Evolutionary conservation across 2,797 vertebrate species (phyloP).

Genomic region (Eulemur mongoz): DNA sequence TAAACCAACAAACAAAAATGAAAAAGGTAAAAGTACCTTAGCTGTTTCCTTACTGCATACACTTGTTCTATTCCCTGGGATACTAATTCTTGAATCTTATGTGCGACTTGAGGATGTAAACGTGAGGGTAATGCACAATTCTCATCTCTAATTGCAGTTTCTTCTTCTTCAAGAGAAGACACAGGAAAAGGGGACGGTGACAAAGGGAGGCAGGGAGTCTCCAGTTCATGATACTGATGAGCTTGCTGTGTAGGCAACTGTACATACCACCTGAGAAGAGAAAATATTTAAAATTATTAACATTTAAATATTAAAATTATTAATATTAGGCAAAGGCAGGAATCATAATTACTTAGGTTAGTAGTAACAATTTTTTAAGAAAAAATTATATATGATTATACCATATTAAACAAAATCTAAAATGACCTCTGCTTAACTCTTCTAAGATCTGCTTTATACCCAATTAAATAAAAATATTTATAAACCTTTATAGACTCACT

Average conservation of each 20-base stretch:
- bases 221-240: constrained; percentile 91
- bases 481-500: constrained; percentile 4
- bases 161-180: constrained; percentile 85
- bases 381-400: constrained; percentile 26
- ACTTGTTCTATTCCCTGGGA: constrained; percentile 89
- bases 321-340: constrained; percentile 48
- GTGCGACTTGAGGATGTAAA: constrained; percentile 90
- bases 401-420: constrained; percentile 34
- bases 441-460: constrained; percentile 14
- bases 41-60: constrained; percentile 91
- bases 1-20: constrained; percentile 42
- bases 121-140: constrained; percentile 86
- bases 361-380: constrained; percentile 28
- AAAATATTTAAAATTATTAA: constrained; percentile 63
- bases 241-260: constrained; percentile 92
- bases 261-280: constrained; percentile 87
- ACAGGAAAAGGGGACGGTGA: constrained; percentile 83
- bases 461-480: constrained; percentile 29
- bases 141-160: constrained; percentile 84
- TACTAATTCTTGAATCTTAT: constrained; percentile 90
- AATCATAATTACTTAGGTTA: background rate
- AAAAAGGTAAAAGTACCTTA: constrained; percentile 83
- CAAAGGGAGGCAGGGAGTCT: constrained; percentile 83
- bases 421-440: constrained; percentile 22
- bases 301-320: constrained; percentile 8